Base-by-base conservation (phyloP, 2,113 vertebrate species). In the Hystrix brachyura region DNA sequence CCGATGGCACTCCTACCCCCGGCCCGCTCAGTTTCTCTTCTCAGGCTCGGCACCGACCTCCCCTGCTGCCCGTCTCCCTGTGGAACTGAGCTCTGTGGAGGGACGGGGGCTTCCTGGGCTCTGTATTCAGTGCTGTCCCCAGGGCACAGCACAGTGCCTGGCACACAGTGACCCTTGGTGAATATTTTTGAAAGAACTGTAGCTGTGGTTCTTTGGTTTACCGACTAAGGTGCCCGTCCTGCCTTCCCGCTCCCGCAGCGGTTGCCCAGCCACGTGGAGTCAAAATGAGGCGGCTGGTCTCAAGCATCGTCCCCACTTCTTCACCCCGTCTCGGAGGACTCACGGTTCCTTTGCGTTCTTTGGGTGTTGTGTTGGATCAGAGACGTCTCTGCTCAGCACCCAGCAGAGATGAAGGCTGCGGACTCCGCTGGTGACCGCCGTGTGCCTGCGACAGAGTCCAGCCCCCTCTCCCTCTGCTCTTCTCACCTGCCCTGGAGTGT, bases 371-470 rank as follows among this genome's bases (percentile, higher is more conserved):
- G 38, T 38, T 38, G 38, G 38, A 38, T 38, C 38, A 12, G 29
- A 57, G 81, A 55, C 60, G 51, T n/a, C 38, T 67, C 9, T 0
- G 5, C 46, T 34, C 72, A 14, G 60, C 55, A 64, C 67, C 65
- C 19, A 32, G 92, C 7, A 67, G 90, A 72, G 11, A 19, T 27
- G 21, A 46, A 46, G 46, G 43, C 11, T 25, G 15, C 55, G 29
- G 43, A 32, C 15, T 2, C 0, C 0, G 1, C 0, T 4, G 7
- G 18, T 2, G 34, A 25, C 62, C n/a, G 43, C 12, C 29, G 29
- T 13, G 43, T 10, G 9, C 11, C 78, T 38, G 21, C 23, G 3
- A 62, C 57, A 57, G 27, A 59, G 83, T 78, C 72, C 43, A 19
- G 38, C 48, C 34, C 23, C 53, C 43, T 38, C 18, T n/a, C 38